phyloP scores from a whole-genome alignment of 1,140 invertebrate species.

The Brevipalpus yothersi region DNA sequence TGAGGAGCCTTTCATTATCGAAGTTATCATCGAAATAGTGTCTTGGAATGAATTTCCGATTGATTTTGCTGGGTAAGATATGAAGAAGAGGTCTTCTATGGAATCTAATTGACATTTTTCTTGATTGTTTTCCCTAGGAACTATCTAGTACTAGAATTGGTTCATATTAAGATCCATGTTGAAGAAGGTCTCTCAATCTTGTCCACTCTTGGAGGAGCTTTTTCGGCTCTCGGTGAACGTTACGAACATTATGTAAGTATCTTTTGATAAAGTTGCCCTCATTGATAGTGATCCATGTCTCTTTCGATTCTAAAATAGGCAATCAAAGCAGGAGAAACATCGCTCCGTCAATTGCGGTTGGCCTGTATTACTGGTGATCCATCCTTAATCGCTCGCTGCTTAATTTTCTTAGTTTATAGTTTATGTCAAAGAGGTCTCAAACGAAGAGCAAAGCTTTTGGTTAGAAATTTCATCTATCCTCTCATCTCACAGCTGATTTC shows the following conservation, averaged over 20 bases:
- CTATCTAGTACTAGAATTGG: neutral
- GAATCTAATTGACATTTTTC: too few relatives aligned
- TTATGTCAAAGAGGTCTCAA: conserved; percentile 44
- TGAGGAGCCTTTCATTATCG: too few relatives aligned
- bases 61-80: too few relatives aligned
- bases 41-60: too few relatives aligned
- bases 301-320: conserved; percentile 32
- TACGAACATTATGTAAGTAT: conserved; percentile 44
- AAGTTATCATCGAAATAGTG: too few relatives aligned
- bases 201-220: conserved; percentile 82
- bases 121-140: too few relatives aligned
- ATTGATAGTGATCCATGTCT: neutral
- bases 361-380: conserved; percentile 56
- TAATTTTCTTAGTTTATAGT: conserved; percentile 60
- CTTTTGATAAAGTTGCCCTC: neutral
- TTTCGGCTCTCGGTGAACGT: conserved; percentile 69
- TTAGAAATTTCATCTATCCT: conserved; percentile 1
- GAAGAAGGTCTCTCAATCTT: conserved; percentile 18
- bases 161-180: neutral
- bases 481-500: neutral
- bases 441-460: neutral
- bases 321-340: conserved; percentile 58
- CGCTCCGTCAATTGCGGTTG: conserved; percentile 47
- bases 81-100: too few relatives aligned
- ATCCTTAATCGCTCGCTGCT: conserved; percentile 43